Base-by-base conservation (phyloP, 2,797 vertebrate genomes). In the Sebastes itinus region DNA sequence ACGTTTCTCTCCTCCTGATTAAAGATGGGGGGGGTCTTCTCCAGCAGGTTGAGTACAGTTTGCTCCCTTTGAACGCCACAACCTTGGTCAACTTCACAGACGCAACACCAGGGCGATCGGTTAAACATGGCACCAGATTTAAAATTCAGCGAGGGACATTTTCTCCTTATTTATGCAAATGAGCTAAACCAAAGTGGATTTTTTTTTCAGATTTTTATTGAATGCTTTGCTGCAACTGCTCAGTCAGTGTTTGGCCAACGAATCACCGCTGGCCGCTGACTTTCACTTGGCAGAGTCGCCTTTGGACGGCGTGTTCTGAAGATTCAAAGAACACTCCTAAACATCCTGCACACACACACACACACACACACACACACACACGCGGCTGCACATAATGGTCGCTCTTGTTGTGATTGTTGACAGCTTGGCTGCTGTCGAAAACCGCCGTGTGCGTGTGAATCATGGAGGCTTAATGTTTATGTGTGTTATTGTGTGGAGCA, bases 371-470 rank as follows among this genome's bases (percentile, higher is more conserved):
- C 32, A 33, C 7, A 56, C 27, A 46, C 30, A 11, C 14, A 35
- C 33, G 46, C 6, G 62, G 33, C 32, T 14, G 59, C 55, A 63
- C 75, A 87, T 61, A 88, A 85, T 75, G 82, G 71, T 49, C 8
- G 2, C 83, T 67, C 86, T 82, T 90, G 86, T 88, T 62, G 61
- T 67, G 87, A 82, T 38, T 81, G 87, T 78, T 81, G 89, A 90
- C 87, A 86, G 85, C 62, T 88, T 91, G 88, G 85, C 79, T 32
- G 67, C 75, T 11, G 22, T 75, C 12, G 8, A 62, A 78, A 80
- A 78, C 61, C 0, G 0, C 22, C 46, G 14, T 61, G 67, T 77
- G 68, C 70, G 7, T 63, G 28, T 38, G 77, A 72, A 73, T 80
- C 49, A 71, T 30, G 42, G 74, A 70, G 63, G 42, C 64, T 68